phyloP scores from a whole-genome alignment of 2,888 invertebrate genomes.

The Exephanes ischioxanthus region DNA sequence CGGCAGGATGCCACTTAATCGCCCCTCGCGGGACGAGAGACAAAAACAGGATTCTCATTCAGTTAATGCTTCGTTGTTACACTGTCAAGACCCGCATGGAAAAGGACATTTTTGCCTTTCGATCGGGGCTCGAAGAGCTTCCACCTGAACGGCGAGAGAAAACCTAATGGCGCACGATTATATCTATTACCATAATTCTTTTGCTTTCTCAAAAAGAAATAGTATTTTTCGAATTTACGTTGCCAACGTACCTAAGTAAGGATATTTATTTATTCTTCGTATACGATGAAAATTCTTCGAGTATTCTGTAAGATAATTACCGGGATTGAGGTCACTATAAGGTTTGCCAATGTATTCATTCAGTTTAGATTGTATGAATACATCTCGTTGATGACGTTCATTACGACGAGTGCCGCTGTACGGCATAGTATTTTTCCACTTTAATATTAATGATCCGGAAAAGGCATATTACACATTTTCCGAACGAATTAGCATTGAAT shows the following conservation, averaged over 20 bases:
- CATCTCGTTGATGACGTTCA: slow-evolving; percentile 37
- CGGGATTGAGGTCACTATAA: slow-evolving; percentile 18
- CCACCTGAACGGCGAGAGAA: slow-evolving; percentile 2
- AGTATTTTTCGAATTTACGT: not conserved
- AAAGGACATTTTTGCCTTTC: not conserved
- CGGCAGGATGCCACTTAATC: slow-evolving; percentile 55
- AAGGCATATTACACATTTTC: not conserved
- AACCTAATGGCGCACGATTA: slow-evolving; percentile 1
- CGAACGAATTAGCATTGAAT: slow-evolving; percentile 21
- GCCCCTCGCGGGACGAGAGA: slow-evolving; percentile 15
- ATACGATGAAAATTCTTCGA: not conserved
- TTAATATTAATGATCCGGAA: not conserved
- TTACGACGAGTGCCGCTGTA: slow-evolving; percentile 20
- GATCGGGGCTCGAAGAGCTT: not conserved
- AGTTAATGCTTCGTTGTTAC: not conserved
- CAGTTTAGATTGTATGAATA: slow-evolving; percentile 23
- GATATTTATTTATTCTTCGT: not conserved
- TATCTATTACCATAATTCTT: not conserved
- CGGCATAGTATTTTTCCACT: slow-evolving; percentile 6
- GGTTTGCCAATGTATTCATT: slow-evolving; percentile 13
- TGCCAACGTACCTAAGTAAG: too few relatives aligned
- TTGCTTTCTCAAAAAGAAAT: not conserved
- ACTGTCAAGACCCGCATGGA: slow-evolving; percentile 15
- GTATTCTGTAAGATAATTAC: slow-evolving; percentile 15
- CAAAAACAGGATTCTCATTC: slow-evolving; percentile 19